Evolutionary conservation across 2,888 invertebrate genomes (phyloP).

Genomic region (Acronicta psi): DNA sequence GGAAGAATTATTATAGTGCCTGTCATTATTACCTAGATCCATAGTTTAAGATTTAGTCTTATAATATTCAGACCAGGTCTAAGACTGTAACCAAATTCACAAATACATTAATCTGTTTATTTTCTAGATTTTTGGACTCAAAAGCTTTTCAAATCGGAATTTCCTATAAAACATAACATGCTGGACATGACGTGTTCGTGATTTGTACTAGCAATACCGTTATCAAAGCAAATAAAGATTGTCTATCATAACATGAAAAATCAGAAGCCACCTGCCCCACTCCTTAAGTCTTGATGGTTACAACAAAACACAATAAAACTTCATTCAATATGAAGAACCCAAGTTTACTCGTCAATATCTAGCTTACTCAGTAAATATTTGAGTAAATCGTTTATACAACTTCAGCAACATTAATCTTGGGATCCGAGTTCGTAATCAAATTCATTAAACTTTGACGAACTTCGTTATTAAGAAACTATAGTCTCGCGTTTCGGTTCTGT

Average conservation of each 20-base stretch:
- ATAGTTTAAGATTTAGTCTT: no score
- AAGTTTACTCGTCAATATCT: slow-evolving; percentile 36
- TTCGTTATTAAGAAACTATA: slow-evolving; percentile 14
- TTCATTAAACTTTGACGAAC: slow-evolving; percentile 29
- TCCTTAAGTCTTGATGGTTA: neutral
- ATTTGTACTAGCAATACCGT: no score
- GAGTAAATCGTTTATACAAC: slow-evolving; percentile 19
- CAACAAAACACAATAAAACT: slow-evolving; percentile 18
- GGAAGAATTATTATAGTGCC: neutral
- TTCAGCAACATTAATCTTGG: slow-evolving; percentile 15
- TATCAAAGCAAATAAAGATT: no score
- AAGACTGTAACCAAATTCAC: no score
- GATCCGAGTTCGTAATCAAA: slow-evolving; percentile 25
- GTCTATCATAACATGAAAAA: neutral
- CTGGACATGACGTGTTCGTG: no score
- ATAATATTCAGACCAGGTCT: no score
- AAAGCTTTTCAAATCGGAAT: no score
- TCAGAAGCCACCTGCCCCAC: neutral
- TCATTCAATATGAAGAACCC: slow-evolving; percentile 21
- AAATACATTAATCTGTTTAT: no score
- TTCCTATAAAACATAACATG: no score
- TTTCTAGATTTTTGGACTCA: no score
- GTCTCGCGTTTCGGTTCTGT: neutral
- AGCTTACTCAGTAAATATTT: slow-evolving; percentile 25
- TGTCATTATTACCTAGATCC: no score